Base-by-base conservation (phyloP, 2,888 invertebrate genomes). In the Desoria tigrina region DNA sequence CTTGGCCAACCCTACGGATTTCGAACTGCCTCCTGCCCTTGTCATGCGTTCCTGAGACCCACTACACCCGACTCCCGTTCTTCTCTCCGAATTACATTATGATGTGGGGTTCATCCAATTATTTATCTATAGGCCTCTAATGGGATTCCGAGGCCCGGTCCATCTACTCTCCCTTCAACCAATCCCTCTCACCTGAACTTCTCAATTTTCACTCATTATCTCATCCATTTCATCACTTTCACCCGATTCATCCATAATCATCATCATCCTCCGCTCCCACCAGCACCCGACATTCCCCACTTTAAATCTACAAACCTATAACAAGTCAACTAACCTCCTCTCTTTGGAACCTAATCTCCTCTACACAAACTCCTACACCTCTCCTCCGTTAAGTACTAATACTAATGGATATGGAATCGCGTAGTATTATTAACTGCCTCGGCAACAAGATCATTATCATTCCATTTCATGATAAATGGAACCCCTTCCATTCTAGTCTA, bases 1-100 rank as follows among this genome's bases (percentile, higher is more conserved):
- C 71, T 67, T 66, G 70, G 73, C 76, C 76, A 76, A 76, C 76
- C 76, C 75, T 65, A 66, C 71, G 73, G 69, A 73, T 66, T 66
- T 66, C 61, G 71, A 64, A 67, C 70, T 64, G 53, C 71, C 71
- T 69, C 73, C 70, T 68, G 68, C 61, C 67, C 66, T 58, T 71
- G 73, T 69, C 73, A 72, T 76, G 76, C 73, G 76, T 73, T 71
- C 68, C 66, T 45, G 58, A 56, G 55, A 55, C 61, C 65, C 69
- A 23, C 45, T 21, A 27, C 14, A 11, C 59, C 59, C 11, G 42
- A 21, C 42, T 26, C 7, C 53, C 50, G 54, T 45, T 59, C 53
- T 63, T n/a, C n/a, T n/a, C n/a, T 61, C 61, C 58, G 63, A 62
- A 69, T 68, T 68, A 60, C 59, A 58, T 61, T 63, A 65, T n/a